Evolutionary conservation across 2,797 vertebrate species (phyloP).

Genomic region (Danio jaintianensis): DNA sequence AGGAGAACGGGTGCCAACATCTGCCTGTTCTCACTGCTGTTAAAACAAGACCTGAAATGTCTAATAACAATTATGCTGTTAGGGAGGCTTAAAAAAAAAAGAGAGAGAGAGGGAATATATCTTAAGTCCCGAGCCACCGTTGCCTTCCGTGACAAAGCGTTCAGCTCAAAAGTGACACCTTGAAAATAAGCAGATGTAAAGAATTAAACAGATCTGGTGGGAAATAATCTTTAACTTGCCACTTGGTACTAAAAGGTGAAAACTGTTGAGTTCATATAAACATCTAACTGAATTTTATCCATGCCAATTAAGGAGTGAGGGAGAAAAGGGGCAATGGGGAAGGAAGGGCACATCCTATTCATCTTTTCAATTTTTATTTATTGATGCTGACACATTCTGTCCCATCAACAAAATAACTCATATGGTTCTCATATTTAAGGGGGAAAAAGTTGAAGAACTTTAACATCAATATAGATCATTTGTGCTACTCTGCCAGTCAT

Average conservation of each 20-base stretch:
- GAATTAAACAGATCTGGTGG: conserved; percentile 98
- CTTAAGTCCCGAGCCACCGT: conserved; percentile 72
- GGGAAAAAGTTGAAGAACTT: conserved; percentile 67
- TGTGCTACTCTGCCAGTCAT: not conserved
- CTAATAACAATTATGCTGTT: conserved; percentile 84
- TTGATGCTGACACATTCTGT: conserved; percentile 79
- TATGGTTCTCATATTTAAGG: conserved; percentile 66
- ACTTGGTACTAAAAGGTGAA: conserved; percentile 98
- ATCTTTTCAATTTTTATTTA: conserved; percentile 74
- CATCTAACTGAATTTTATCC: conserved; percentile 93
- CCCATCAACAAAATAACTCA: conserved; percentile 68
- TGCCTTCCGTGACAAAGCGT: conserved; percentile 81
- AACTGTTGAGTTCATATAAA: conserved; percentile 97
- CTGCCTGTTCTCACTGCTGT: conserved; percentile 97
- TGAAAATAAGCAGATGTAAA: conserved; percentile 99
- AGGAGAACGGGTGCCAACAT: conserved; percentile 87
- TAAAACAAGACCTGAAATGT: conserved; percentile 87
- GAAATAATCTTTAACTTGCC: conserved; percentile 88
- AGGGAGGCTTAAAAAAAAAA: conserved; percentile 75
- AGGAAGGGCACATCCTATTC: conserved; percentile 66
- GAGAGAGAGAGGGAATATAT: conserved; percentile 71
- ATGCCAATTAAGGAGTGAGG: conserved; percentile 97
- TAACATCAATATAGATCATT: conserved; percentile 62
- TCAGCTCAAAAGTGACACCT: conserved; percentile 85
- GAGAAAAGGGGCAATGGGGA: conserved; percentile 66